Base-by-base conservation (phyloP, 2,888 invertebrate species). In the Clusia tigrina region DNA sequence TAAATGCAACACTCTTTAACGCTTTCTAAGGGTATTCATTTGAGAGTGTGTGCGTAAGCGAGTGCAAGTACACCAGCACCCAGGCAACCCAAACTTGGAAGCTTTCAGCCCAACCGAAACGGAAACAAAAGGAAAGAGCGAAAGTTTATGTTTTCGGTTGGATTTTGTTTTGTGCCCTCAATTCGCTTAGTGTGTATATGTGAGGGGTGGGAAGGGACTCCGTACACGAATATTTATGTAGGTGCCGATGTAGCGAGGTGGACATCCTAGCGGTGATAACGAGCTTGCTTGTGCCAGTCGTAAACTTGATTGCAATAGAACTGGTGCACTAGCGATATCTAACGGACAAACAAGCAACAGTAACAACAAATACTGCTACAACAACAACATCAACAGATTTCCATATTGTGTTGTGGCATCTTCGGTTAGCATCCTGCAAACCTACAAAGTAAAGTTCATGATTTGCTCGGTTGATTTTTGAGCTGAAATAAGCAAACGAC, bases 91-190 rank as follows among this genome's bases (percentile, higher is more conserved):
- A 32, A 32, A 32, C 32, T 32, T 32, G 32, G 15, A n/a, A 42
- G 42, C 42, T 42, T 42, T 17, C 10, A 42, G 42, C 42, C 12
- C 42, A 42, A 3, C n/a, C 42, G n/a, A 6, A 61, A 63, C 60
- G 65, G 63, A 67, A 67, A 54, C 63, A 65, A 65, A 67, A 60
- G 65, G 51, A 61, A 52, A 56, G 32, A 12, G 32, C 17, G 58
- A 65, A 67, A 62, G 58, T 60, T 62, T 65, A 62, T 65, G 61
- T 65, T 65, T 67, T 67, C 56, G 61, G 63, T 67, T 62, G 57
- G 22, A 60, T 46, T 53, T 65, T 63, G 56, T 59, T 54, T 51
- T 48, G 51, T 23, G 56, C 42, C 55, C n/a, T 48, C 51, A 64
- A 64, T 67, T 64, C 38, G 56, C 46, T 37, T 59, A 26, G n/a